Conservation (phyloP, 2,113 vertebrate genomes). For the Hystrix brachyura region DNA sequence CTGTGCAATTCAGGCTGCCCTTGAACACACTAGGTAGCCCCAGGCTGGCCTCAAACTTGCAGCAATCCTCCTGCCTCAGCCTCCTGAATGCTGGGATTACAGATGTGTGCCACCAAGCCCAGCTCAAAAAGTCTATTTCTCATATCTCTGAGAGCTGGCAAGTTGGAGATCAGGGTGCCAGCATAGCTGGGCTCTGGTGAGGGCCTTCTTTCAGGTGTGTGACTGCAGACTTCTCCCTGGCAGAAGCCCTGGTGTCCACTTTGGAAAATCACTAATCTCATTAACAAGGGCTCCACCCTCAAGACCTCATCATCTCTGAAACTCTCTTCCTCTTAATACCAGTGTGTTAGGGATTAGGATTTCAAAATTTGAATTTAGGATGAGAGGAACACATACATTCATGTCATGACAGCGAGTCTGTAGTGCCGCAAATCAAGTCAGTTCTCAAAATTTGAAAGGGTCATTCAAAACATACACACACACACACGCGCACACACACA, state of each 20-base stretch:
- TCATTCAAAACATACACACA: background rate
- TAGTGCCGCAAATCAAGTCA: background rate
- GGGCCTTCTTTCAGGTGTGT: too few species aligned
- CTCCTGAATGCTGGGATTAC: background rate
- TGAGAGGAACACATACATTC: background rate
- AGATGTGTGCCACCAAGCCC: background rate
- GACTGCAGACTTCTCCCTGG: background rate
- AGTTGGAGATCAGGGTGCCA: background rate
- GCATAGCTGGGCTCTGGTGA: background rate
- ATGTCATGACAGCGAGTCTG: background rate
- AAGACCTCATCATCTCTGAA: background rate
- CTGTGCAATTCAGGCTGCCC: background rate
- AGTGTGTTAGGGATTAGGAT: background rate
- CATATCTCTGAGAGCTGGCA: background rate
- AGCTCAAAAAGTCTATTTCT: background rate
- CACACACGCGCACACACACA: background rate
- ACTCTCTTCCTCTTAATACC: background rate
- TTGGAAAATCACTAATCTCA: background rate
- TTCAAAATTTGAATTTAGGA: background rate
- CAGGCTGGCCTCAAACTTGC: background rate
- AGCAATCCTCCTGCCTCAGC: background rate
- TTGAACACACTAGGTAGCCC: background rate
- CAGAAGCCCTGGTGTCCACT: background rate
- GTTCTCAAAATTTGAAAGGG: background rate
- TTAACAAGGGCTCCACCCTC: background rate